phyloP scores from a whole-genome alignment of 2,113 vertebrate genomes.

The Pollimyrus isidori region DNA sequence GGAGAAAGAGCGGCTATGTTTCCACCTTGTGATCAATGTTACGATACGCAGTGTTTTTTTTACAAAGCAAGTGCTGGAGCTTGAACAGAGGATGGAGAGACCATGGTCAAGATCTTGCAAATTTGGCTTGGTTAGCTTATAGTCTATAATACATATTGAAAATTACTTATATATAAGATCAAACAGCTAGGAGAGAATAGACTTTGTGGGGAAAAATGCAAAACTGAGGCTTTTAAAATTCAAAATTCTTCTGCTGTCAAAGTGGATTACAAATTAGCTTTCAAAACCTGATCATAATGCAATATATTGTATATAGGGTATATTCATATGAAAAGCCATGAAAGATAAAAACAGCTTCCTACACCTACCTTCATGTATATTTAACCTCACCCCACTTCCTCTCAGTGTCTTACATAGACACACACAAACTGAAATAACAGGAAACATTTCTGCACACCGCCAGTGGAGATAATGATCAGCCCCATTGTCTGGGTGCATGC shows the following conservation, averaged over 20 bases:
- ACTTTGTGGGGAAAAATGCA: neutral
- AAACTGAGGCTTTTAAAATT: neutral
- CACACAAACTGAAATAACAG: slow-evolving; percentile 24
- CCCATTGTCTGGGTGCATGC: slow-evolving; percentile 23
- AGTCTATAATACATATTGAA: neutral
- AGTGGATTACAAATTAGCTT: neutral
- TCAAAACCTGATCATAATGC: neutral
- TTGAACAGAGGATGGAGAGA: neutral
- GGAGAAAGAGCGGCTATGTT: neutral
- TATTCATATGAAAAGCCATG: neutral
- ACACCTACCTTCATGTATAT: neutral
- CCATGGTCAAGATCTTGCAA: neutral
- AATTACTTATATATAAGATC: neutral
- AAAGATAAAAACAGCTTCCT: neutral
- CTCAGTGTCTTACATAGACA: neutral
- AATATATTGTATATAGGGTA: neutral
- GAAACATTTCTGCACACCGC: slow-evolving; percentile 17
- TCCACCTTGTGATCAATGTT: neutral
- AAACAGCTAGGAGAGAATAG: neutral
- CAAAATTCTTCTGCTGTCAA: neutral
- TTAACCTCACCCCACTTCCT: neutral
- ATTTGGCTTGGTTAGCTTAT: neutral
- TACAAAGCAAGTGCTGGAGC: neutral
- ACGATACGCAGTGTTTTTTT: neutral
- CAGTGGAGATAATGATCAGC: slow-evolving; percentile 26